A percentile compares a stretch with the other conserved stretches of the same genome.
phyloP scores from a whole-genome alignment of 1,140 invertebrate genomes.

The Pinna nobilis region DNA sequence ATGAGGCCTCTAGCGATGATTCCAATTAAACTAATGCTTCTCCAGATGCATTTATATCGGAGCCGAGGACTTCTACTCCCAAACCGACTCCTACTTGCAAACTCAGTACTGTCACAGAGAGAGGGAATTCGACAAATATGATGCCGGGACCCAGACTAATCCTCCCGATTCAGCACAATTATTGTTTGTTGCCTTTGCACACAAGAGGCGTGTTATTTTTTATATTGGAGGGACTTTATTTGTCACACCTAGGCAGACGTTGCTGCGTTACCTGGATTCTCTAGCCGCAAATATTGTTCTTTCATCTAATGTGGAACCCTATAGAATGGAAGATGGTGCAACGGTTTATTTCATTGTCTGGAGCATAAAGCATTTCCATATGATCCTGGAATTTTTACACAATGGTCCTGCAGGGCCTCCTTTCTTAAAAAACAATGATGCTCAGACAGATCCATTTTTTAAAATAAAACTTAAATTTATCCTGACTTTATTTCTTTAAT shows the following conservation, averaged over 20 bases:
- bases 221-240: not conserved
- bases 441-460: not conserved
- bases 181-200: too few relatives aligned
- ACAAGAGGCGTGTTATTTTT: not conserved
- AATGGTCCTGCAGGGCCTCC: not conserved
- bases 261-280: not conserved
- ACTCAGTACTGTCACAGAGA: too few relatives aligned
- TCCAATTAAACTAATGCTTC: too few relatives aligned
- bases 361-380: not conserved
- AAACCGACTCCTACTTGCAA: not conserved
- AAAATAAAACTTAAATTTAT: too few relatives aligned
- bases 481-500: too few relatives aligned
- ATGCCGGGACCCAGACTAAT: not conserved
- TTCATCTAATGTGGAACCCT: not conserved
- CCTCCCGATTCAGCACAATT: too few relatives aligned
- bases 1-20: not conserved
- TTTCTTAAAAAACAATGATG: not conserved
- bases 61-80: not conserved
- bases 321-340: not conserved
- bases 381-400: not conserved
- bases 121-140: not conserved
- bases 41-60: not conserved
- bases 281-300: not conserved
- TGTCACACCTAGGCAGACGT: not conserved
- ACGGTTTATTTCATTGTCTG: not conserved